Conservation (phyloP, 2,113 vertebrate genomes). For the Sceloporus tristichus region DNA sequence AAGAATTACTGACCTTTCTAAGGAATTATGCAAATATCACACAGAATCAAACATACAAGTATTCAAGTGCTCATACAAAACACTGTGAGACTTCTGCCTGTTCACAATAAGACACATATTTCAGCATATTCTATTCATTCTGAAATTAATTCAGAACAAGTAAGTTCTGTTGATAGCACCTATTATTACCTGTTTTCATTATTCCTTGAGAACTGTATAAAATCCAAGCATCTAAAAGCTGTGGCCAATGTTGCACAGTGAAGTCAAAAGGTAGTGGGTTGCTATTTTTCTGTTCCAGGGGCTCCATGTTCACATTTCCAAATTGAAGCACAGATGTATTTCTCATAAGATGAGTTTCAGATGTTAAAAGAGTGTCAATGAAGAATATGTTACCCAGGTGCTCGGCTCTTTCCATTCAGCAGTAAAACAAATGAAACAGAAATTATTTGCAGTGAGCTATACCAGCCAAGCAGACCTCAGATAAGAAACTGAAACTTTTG, state of each 20-base stretch:
- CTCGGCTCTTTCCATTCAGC: not conserved
- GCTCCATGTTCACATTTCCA: not conserved
- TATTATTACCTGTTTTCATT: not conserved
- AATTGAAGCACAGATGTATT: not conserved
- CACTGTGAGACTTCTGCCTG: not conserved
- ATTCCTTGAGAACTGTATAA: not conserved
- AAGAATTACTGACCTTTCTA: no score
- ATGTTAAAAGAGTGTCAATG: not conserved
- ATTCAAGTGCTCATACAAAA: not conserved
- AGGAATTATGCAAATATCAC: no score
- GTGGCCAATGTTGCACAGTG: not conserved
- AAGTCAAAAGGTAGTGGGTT: not conserved
- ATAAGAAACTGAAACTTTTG: not conserved
- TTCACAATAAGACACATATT: not conserved
- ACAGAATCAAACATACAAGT: no score
- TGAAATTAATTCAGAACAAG: not conserved
- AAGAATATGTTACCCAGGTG: not conserved
- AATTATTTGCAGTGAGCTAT: not conserved
- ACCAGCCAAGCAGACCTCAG: not conserved
- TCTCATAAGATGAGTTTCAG: not conserved
- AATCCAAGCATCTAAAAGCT: not conserved
- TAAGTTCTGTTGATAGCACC: not conserved
- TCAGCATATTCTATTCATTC: not conserved
- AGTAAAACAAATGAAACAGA: constrained; percentile 1
- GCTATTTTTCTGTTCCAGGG: not conserved